Percentiles rank a stretch among this genome's conserved stretches.
Evolutionary conservation across 2,113 vertebrate genomes (phyloP).

Genomic region (Corythoichthys haematopterus): DNA sequence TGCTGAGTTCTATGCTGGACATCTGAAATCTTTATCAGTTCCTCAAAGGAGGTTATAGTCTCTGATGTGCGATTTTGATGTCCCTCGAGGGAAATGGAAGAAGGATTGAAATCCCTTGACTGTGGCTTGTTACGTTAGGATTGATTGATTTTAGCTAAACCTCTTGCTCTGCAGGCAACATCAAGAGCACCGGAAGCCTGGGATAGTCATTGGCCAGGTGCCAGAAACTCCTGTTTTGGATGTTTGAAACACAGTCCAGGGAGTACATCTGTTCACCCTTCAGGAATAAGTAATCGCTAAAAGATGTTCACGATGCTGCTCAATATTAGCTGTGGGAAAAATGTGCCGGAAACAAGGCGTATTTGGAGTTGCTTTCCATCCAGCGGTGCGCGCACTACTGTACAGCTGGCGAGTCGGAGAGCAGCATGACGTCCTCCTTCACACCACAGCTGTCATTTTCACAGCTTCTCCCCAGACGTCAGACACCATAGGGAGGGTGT

Average conservation of each 20-base stretch:
- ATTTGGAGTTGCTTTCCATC: slow-evolving; percentile 38
- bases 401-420: slow-evolving; percentile 34
- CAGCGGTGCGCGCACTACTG: slow-evolving; percentile 28
- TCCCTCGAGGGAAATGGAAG: slow-evolving; percentile 53
- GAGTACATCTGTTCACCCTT: slow-evolving; percentile 19
- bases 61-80: slow-evolving; percentile 33
- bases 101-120: slow-evolving; percentile 44
- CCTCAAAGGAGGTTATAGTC: slow-evolving; percentile 18
- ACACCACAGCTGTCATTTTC: slow-evolving; percentile 62
- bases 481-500: slow-evolving; percentile 33
- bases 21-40: slow-evolving; percentile 72
- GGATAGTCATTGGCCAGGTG: slow-evolving; percentile 54
- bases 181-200: slow-evolving; percentile 60
- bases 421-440: slow-evolving; percentile 46
- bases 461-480: slow-evolving; percentile 55
- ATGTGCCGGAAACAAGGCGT: slow-evolving; percentile 29
- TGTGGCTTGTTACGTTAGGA: slow-evolving; percentile 56
- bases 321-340: slow-evolving; percentile 12
- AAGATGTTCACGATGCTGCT: slow-evolving; percentile 21
- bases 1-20: slow-evolving; percentile 36
- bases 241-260: slow-evolving; percentile 42
- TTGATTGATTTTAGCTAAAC: slow-evolving; percentile 60
- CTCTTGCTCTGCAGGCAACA: slow-evolving; percentile 33
- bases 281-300: slow-evolving; percentile 18
- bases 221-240: slow-evolving; percentile 54